Conservation (phyloP, 2,797 vertebrate genomes). For the Xenopus petersii region DNA sequence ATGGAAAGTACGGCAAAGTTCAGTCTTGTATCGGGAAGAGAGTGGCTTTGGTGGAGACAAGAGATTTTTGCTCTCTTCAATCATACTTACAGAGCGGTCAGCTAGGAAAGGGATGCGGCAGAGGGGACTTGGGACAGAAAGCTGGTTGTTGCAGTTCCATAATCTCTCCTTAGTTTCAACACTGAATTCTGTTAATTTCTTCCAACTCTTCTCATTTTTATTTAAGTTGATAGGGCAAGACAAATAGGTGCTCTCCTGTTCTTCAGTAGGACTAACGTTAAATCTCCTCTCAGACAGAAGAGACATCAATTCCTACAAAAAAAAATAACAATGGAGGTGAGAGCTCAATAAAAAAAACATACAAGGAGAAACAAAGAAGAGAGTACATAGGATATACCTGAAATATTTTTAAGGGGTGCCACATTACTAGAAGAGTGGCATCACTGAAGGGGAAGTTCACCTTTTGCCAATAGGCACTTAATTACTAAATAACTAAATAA, state of each 20-base stretch:
- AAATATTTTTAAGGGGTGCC: too few relatives aligned
- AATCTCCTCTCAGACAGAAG: conserved; percentile 59
- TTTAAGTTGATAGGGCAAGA: conserved; percentile 63
- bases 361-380: too few relatives aligned
- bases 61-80: conserved; percentile 59
- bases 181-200: conserved; percentile 29
- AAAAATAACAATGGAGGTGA: too few relatives aligned
- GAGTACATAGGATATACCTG: too few relatives aligned
- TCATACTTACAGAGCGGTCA: conserved; percentile 79
- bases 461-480: too few relatives aligned
- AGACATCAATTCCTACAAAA: conserved; percentile 63
- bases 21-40: conserved; percentile 76
- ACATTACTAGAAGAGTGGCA: too few relatives aligned
- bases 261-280: conserved; percentile 44
- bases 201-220: conserved; percentile 23
- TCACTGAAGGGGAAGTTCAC: too few relatives aligned
- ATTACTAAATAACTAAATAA: too few relatives aligned
- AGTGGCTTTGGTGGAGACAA: conserved; percentile 37
- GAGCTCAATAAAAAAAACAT: background rate
- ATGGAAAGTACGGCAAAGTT: conserved; percentile 75
- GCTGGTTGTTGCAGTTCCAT: conserved; percentile 61
- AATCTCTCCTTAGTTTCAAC: conserved; percentile 55
- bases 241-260: conserved; percentile 70
- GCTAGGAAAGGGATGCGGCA: conserved; percentile 75
- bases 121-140: conserved; percentile 60